Percentiles rank a stretch among this genome's conserved stretches.
Evolutionary conservation across 1,140 invertebrate genomes (phyloP).

Genomic region (Zophobas atratus): DNA sequence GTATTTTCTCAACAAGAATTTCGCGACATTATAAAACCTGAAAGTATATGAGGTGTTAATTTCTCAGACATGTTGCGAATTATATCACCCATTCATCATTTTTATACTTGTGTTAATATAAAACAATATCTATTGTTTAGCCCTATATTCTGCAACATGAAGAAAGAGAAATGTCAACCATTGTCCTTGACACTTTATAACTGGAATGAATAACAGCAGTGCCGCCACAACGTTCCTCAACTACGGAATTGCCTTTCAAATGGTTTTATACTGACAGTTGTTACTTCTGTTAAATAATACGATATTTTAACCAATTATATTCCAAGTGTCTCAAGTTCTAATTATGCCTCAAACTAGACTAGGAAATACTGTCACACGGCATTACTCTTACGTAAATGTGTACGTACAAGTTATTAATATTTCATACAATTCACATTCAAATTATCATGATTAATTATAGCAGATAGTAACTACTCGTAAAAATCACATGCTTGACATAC

Average conservation of each 20-base stretch:
- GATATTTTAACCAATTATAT: slow-evolving; percentile 43
- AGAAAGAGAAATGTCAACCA: slow-evolving; percentile 50
- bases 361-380: slow-evolving; percentile 21
- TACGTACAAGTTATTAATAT: slow-evolving; percentile 14
- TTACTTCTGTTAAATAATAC: slow-evolving; percentile 45
- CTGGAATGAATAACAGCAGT: slow-evolving; percentile 47
- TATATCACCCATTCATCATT: slow-evolving; percentile 1
- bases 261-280: slow-evolving; percentile 42
- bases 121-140: slow-evolving; percentile 40
- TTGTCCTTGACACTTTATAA: slow-evolving; percentile 54
- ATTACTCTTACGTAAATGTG: slow-evolving; percentile 23
- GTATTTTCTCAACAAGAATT: background rate
- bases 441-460: slow-evolving; percentile 25
- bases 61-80: slow-evolving; percentile 4
- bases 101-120: slow-evolving; percentile 12
- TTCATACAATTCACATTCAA: slow-evolving; percentile 29
- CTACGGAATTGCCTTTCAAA: slow-evolving; percentile 47
- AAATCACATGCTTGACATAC: slow-evolving; percentile 33
- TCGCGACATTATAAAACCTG: background rate
- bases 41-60: background rate
- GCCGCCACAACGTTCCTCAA: slow-evolving; percentile 46
- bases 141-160: slow-evolving; percentile 33
- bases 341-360: slow-evolving; percentile 10
- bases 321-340: slow-evolving; percentile 4
- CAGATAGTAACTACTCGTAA: slow-evolving; percentile 11